Evolutionary conservation across 1,140 invertebrate species (phyloP).

Genomic region (Temnothorax longispinosus): DNA sequence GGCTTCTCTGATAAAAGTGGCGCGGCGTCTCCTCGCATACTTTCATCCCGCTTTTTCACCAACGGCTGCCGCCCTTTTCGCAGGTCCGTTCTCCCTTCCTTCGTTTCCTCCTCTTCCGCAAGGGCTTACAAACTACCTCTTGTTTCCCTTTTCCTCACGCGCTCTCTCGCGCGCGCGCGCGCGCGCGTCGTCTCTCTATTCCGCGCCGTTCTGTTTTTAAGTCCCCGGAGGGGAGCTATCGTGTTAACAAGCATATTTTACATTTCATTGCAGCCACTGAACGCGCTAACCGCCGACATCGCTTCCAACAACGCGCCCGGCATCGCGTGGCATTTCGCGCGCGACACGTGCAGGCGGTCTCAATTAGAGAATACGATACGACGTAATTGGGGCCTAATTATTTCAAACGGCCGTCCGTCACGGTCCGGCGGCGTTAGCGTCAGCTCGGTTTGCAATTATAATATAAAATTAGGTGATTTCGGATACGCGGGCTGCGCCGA

Average conservation of each 20-base stretch:
- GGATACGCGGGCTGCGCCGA: background rate
- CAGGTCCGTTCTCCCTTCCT: background rate
- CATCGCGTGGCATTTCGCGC: constrained; percentile 64
- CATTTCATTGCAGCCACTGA: constrained; percentile 84
- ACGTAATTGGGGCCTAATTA: constrained; percentile 56
- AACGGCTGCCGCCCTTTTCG: constrained; percentile 22
- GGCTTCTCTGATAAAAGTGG: constrained; percentile 72
- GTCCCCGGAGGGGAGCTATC: constrained; percentile 39
- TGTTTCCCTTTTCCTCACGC: background rate
- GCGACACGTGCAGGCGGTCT: constrained; percentile 57
- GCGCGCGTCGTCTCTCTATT: background rate
- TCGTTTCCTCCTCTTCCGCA: background rate
- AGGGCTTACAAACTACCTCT: constrained; percentile 32
- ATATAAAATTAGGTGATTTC: constrained; percentile 58
- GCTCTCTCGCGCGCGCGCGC: background rate
- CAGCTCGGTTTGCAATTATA: constrained; percentile 58
- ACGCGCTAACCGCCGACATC: constrained; percentile 74
- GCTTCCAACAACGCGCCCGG: constrained; percentile 36
- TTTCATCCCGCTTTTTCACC: constrained; percentile 25
- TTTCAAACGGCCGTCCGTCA: constrained; percentile 40
- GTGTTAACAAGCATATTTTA: constrained; percentile 84
- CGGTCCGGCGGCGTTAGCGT: constrained; percentile 29
- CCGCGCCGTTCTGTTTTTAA: constrained; percentile 41
- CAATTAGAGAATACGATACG: constrained; percentile 28
- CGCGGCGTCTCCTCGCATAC: constrained; percentile 55